Base-by-base conservation (phyloP, 2,113 vertebrate genomes). In the Eclectus roratus region DNA sequence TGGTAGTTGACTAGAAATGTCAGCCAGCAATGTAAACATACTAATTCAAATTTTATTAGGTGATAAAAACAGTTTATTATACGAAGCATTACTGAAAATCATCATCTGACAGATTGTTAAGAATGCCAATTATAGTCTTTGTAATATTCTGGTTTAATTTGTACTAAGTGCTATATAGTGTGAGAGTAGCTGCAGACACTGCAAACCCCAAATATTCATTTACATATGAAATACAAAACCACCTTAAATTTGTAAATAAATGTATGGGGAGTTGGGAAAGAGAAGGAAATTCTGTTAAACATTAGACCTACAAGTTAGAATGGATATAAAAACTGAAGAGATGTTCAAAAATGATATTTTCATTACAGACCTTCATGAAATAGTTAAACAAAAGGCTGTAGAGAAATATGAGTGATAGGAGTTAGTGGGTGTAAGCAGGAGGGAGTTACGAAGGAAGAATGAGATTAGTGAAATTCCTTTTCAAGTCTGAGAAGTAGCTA, bases 41-140 rank as follows among this genome's bases (percentile, higher is more conserved):
- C 23, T 53, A 72, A 80, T 87, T 84, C 52, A 72, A 28, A 61
- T 89, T 72, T 89, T 80, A 87, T 60, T 92, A 76, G 61, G 86
- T 92, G 91, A 85, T 53, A 87, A 94, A 93, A 91, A 1, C 31
- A 79, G 37, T 37, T 89, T 63, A 41, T 92, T 64, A 63, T 90
- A 60, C 27, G 29, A 94, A 93, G 81, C 29, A 12, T 90, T 65
- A 61, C 73, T 89, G 69, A 84, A 96, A 81, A 89, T 81, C 39
- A 49, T 89, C 1, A 0, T 71, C 88, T 93, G 69, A n/a, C 39
- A 64, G 28, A 35, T 68, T 71, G 58, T 66, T 89, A 91, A 83
- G 80, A 69, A 37, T 49, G n/a, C 72, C 47, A 68, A 0, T 86
- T 86, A 41, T 25, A 44, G 9, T 64, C 11, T 71, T 46, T 60